phyloP scores from a whole-genome alignment of 2,113 vertebrate genomes.

The Hemichromis elongatus region DNA sequence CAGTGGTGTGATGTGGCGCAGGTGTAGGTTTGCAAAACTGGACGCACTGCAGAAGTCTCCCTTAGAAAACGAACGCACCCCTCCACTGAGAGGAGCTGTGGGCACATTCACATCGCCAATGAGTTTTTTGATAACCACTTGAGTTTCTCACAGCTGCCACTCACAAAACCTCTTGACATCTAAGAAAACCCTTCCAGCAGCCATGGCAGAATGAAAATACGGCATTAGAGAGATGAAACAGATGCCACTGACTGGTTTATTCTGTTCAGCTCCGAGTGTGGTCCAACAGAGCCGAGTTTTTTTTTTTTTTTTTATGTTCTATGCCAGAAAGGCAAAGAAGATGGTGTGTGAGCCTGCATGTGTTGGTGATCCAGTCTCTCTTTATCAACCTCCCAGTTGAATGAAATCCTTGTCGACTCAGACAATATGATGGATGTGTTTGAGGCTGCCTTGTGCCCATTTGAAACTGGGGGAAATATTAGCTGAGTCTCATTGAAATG shows the following conservation, averaged over 20 bases:
- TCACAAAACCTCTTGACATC: neutral
- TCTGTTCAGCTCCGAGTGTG: neutral
- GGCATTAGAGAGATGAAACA: neutral
- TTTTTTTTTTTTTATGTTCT: neutral
- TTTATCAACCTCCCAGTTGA: neutral
- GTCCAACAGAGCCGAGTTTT: neutral
- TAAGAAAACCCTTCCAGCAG: neutral
- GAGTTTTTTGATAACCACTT: neutral
- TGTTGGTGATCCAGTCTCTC: neutral
- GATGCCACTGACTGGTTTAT: neutral
- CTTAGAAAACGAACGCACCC: neutral
- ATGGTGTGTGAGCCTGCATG: neutral
- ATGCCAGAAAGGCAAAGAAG: neutral
- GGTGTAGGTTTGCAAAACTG: neutral
- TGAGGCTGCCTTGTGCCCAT: neutral
- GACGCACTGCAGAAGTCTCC: neutral
- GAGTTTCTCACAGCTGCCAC: neutral
- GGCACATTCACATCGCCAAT: neutral
- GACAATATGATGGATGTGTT: conserved; percentile 31
- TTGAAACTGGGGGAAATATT: conserved; percentile 22
- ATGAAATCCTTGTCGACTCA: neutral
- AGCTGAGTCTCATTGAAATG: conserved; percentile 42
- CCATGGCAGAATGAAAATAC: neutral
- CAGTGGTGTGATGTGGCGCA: neutral
- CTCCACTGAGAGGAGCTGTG: neutral